Base-by-base conservation (phyloP, 2,113 vertebrate species). In the Crocuta crocuta region DNA sequence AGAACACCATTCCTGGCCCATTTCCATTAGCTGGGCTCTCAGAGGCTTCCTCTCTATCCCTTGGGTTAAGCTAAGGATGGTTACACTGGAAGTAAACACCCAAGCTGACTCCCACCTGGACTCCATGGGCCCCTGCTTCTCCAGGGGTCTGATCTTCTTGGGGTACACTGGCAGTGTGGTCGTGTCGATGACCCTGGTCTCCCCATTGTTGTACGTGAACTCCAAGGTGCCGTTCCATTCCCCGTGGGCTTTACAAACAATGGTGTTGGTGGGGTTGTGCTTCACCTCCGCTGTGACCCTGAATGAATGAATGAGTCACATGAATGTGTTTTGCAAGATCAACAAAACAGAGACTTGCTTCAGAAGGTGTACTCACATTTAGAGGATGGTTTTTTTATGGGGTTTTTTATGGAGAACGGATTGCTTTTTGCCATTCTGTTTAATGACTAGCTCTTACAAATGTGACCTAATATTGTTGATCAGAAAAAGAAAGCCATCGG, bases 251-350 rank as follows among this genome's bases (percentile, higher is more conserved):
- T 99, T 99, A 96, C 99, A 99, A 0, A 99, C 99, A 0, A 99
- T 99, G 95, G 99, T 99, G 98, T 99, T 99, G 0, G 99, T 99
- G 1, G 99, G 99, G 88, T 99, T 99, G 98, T 99, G 99, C 97
- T 99, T 99, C 92, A 99, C 99, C 98, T 99, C 99, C 0, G 99
- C 99, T 0, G 99, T 99, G 90, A 99, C 99, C 98, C 99, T 99
- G 85, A 55, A 87, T 13, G 9, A 76, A 91, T 7, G 1, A 65
- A 35, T 1, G 53, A 94, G 45, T 28, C 53, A 28, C 24, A 11
- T 12, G 23, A 61, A 61, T 71, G 73, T 0, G 0, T 21, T 94
- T 45, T 16, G 31, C 4, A 5, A 58, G 31, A 5, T n/a, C 23
- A 43, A 74, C 24, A 8, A 33, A 70, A 45, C 28, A 61, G 21